Base-by-base conservation (phyloP, 2,888 invertebrate species). In the Parascotia fuliginaria region DNA sequence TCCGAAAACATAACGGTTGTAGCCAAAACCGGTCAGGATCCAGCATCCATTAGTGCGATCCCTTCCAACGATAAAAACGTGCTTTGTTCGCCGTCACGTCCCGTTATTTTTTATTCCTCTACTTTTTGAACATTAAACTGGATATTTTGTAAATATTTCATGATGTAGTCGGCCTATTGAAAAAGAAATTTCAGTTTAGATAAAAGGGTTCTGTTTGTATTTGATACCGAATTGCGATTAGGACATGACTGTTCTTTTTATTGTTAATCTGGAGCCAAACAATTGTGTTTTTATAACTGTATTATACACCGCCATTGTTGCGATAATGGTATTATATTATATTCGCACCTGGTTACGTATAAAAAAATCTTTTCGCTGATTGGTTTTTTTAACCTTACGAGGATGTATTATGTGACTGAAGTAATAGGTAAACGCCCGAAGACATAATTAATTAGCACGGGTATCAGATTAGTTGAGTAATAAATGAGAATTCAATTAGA, bases 81-180 rank as follows among this genome's bases (percentile, higher is more conserved):
- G 84, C 82, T 87, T 88, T 87, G 85, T 87, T 85, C 81, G 73
- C 75, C 85, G 83, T 87, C 87, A 87, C 87, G 84, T 86, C 65
- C 77, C 76, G 75, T 83, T 84, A 84, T 85, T 88, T 88, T 88
- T 87, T 83, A 82, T 81, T 75, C 68, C 63, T 64, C 68, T 77
- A 70, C 71, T 84, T 80, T 84, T 82, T 75, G 61, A 81, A 72
- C 79, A 79, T 79, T 79, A 83, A 78, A 77, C 75, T 74, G 75
- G 66, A 75, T 73, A 77, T 83, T 80, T 80, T 77, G 81, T 80
- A 84, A 83, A 85, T 84, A 83, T 85, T 83, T 83, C 79, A 85
- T 84, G 79, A 80, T 75, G 67, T 70, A 84, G 77, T 78, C 80
- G 62, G 74, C 65, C 75, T 81, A 80, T 82, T 82, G 81, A 80